Evolutionary conservation across 2,797 vertebrate genomes (phyloP).

Genomic region (Hemibagrus guttatus): DNA sequence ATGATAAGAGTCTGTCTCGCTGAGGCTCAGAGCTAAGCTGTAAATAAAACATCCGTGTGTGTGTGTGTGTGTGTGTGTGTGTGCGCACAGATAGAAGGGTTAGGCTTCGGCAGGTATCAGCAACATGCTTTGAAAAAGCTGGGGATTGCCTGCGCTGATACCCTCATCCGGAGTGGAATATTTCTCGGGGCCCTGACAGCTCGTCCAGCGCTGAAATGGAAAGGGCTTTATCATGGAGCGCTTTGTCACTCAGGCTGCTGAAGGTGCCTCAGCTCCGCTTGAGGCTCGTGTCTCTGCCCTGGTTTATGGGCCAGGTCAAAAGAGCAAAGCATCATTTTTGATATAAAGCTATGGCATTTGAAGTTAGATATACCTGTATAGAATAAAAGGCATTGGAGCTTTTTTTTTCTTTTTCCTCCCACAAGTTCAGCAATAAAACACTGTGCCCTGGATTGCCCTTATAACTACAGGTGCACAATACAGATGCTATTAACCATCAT

Average conservation of each 20-base stretch:
- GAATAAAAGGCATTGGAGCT: conserved; percentile 17
- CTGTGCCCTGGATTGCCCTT: neutral
- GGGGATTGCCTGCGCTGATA: conserved; percentile 62
- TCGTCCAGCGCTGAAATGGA: conserved; percentile 67
- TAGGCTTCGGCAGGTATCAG: conserved; percentile 57
- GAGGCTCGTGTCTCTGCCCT: conserved; percentile 53
- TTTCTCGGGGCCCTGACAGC: conserved; percentile 63
- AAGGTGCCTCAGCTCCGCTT: conserved; percentile 47
- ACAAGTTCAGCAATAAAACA: conserved; percentile 10
- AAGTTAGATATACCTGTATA: conserved; percentile 38
- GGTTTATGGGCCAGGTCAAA: conserved; percentile 57
- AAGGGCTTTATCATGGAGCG: conserved; percentile 72
- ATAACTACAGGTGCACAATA: neutral
- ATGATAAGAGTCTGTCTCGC: conserved; percentile 88
- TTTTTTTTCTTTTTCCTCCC: conserved; percentile 14
- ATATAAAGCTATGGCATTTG: conserved; percentile 47
- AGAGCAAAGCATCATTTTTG: conserved; percentile 55
- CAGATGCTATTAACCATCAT: neutral
- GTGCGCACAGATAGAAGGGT: conserved; percentile 55
- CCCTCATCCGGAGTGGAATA: conserved; percentile 64
- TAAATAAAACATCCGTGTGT: conserved; percentile 62
- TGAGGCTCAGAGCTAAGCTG: conserved; percentile 66
- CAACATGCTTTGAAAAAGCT: conserved; percentile 55
- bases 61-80: conserved; percentile 41
- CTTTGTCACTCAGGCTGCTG: conserved; percentile 67